phyloP scores from a whole-genome alignment of 2,888 invertebrate species.

The Rhamphomyia laevipes region DNA sequence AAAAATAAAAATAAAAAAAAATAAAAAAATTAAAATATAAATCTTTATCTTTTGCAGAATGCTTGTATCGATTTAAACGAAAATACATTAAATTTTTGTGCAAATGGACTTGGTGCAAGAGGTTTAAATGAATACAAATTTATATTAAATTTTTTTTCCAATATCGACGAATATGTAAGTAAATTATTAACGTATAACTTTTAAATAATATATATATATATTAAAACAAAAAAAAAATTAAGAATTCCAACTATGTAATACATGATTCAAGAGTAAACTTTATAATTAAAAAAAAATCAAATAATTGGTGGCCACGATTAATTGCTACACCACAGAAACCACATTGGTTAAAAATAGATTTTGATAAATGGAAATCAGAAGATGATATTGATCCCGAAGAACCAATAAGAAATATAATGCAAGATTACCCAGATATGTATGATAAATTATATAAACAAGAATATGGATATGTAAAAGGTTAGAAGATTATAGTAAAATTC shows the following conservation, averaged over 20 bases:
- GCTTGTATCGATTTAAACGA: constrained; percentile 55
- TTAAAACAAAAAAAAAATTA: too few relatives aligned
- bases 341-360: constrained; percentile 87
- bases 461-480: constrained; percentile 65
- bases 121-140: constrained; percentile 15
- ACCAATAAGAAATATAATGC: constrained; percentile 55
- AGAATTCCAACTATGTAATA: constrained; percentile 48
- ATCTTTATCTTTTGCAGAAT: constrained; percentile 38
- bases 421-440: constrained; percentile 68
- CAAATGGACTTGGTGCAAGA: constrained; percentile 66
- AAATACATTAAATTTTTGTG: constrained; percentile 54
- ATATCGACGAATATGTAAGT: constrained; percentile 25
- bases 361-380: constrained; percentile 79
- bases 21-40: constrained; percentile 2
- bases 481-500: background rate
- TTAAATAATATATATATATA: too few relatives aligned
- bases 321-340: constrained; percentile 73
- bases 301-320: constrained; percentile 75
- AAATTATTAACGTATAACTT: background rate
- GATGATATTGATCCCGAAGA: constrained; percentile 50
- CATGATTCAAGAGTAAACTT: constrained; percentile 69
- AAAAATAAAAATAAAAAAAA: background rate
- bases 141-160: constrained; percentile 24
- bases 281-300: constrained; percentile 52
- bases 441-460: constrained; percentile 62